Evolutionary conservation across 1,140 invertebrate genomes (phyloP), one percentile per base, ranked within the genome.

Genomic region (Pararge aegeria): DNA sequence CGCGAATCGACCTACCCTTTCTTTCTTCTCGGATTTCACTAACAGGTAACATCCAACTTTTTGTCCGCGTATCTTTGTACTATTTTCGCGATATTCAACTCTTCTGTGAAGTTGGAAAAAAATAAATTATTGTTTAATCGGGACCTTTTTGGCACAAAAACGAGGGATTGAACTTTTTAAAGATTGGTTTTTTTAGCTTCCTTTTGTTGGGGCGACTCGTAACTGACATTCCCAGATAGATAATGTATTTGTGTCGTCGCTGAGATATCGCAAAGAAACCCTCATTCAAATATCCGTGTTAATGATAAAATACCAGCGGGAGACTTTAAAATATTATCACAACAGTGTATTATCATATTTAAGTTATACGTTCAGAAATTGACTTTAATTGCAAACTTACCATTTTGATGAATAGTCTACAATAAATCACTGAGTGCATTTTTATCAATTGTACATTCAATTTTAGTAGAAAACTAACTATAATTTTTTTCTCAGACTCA

Each of bases 151-250:
- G 69, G 27, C 52, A 65, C 69, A 86, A 89, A 85, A 87, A 89
- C 77, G 44, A 58, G 56, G 70, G 72, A 75, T 79, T 70, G 73
- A 71, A 80, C 63, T 80, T 83, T 83, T 83, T 71, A 75, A 68
- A 70, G 69, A 68, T 64, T 62, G 64, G 61, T 82, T 87, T 89
- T 87, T 87, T 83, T 76, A 48, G 67, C 69, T 78, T 87, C 78
- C 84, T 78, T 83, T 89, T 89, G 79, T 87, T 69, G 70, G 50
- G 65, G 62, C 61, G 72, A 55, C 72, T 81, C 76, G 73, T 87
- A 87, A 84, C 84, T 76, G 83, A 87, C 79, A 80, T 89, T 89
- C 87, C 79, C 87, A 87, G 83, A 85, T 87, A 73, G 71, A 66
- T 54, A 62, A 66, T 51, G 78, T 67, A 77, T 87, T 46, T 87